Conservation (phyloP, 2,888 invertebrate genomes). For the Dione juno region DNA sequence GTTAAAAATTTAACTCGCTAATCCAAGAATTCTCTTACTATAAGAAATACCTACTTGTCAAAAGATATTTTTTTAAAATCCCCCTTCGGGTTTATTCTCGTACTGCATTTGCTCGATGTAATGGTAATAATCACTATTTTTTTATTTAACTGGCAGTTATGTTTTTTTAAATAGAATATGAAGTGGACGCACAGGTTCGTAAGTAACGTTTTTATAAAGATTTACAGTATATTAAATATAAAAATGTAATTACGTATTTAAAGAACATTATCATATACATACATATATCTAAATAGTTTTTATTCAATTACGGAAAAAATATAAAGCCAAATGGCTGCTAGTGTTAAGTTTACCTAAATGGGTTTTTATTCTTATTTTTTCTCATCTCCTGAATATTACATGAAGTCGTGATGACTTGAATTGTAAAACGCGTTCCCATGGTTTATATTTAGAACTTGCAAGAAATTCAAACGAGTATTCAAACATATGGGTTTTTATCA, state of each 20-base stretch:
- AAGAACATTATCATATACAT: not conserved
- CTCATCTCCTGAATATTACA: conserved; percentile 40
- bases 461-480: conserved; percentile 40
- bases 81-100: no score
- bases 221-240: not conserved
- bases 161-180: no score
- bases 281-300: not conserved
- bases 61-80: no score
- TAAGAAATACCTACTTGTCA: no score
- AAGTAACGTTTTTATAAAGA: not conserved
- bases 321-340: not conserved
- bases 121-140: no score
- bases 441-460: conserved; percentile 42
- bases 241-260: not conserved
- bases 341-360: conserved; percentile 21
- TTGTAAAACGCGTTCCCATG: conserved; percentile 40
- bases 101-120: no score
- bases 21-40: no score
- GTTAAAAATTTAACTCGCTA: no score
- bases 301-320: not conserved
- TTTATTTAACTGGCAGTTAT: no score
- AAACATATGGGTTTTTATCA: conserved; percentile 17
- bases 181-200: no score
- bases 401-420: conserved; percentile 39
- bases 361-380: conserved; percentile 33